Evolutionary conservation across 2,113 vertebrate genomes (phyloP), one percentile per base, ranked within the genome.

Genomic region (Clarias macrocephalus): DNA sequence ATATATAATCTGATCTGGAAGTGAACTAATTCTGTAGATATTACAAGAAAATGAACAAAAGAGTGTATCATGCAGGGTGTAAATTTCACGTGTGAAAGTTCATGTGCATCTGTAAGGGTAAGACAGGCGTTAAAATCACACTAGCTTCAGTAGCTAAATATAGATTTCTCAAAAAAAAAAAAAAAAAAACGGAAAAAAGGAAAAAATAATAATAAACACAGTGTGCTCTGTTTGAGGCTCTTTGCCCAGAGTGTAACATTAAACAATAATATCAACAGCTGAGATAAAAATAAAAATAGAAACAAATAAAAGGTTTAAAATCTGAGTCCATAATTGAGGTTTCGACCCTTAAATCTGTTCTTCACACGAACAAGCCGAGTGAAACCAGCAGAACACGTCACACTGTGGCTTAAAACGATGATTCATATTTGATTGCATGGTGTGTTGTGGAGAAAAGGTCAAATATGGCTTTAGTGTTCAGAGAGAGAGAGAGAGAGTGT

Each of bases 361-460:
- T 25, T 9, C 19, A 25, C 57, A 42, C 19, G 16, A 80, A 59
- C 3, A 16, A 19, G 57, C 23, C 19, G 16, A 59, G 56, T 6
- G 56, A 62, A 37, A 37, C 37, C 57, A 33, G 37, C 30, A 37
- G 57, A 81, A 62, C n/a, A 60, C 19, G 10, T 81, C 28, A 81
- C 79, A 62, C 79, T 42, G 9, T 37, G 79, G 28, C 79, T 81
- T 62, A 37, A 81, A 62, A 80, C 11, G 9, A 42, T 62, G 79
- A 81, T 62, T 62, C 30, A 81, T 81, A 81, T 81, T 81, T 81
- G 79, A 81, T 60, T 81, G 79, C 79, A 81, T 37, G 21, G 57
- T 42, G 79, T 81, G 79, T 81, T 9, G 19, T 81, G 79, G 57
- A 59, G 79, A 81, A 81, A 81, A 81, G 79, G 79, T 81, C 79